Evolutionary conservation across 1,140 invertebrate genomes (phyloP).

Genomic region (Glossosoma conforme): DNA sequence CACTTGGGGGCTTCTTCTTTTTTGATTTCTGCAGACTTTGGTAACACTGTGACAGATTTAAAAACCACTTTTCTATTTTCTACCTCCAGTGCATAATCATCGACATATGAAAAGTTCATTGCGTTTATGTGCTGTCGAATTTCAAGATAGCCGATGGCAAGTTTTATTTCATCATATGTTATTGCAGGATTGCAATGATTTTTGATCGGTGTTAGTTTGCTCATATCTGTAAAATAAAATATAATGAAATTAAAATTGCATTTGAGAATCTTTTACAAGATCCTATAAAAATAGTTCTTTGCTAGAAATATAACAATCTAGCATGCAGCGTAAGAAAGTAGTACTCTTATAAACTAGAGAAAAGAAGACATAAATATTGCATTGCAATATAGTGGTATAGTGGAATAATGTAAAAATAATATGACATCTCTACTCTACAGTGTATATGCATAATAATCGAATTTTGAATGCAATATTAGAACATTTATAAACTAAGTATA

Average conservation of each 20-base stretch:
- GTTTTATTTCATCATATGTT: conserved; percentile 23
- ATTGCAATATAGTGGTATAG: neutral
- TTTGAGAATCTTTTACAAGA: neutral
- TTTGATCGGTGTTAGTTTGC: conserved; percentile 23
- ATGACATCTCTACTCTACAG: neutral
- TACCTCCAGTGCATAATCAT: conserved; percentile 13
- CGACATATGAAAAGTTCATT: conserved; percentile 12
- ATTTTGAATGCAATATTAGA: neutral
- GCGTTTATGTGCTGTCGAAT: conserved; percentile 19
- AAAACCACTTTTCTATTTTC: conserved; percentile 5
- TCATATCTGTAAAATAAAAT: conserved; percentile 23
- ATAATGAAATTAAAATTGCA: neutral
- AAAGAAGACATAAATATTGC: neutral
- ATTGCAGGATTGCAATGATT: conserved; percentile 11
- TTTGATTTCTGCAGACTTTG: neutral
- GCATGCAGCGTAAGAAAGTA: neutral
- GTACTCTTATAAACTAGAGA: neutral
- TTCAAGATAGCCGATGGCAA: conserved; percentile 18
- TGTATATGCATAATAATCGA: neutral
- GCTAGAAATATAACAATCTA: neutral
- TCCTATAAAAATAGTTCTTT: neutral
- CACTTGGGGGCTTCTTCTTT: neutral
- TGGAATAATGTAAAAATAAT: neutral
- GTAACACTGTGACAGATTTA: neutral
- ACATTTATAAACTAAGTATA: neutral